Base-by-base conservation (phyloP, 2,113 vertebrate genomes). In the Natator depressus region DNA sequence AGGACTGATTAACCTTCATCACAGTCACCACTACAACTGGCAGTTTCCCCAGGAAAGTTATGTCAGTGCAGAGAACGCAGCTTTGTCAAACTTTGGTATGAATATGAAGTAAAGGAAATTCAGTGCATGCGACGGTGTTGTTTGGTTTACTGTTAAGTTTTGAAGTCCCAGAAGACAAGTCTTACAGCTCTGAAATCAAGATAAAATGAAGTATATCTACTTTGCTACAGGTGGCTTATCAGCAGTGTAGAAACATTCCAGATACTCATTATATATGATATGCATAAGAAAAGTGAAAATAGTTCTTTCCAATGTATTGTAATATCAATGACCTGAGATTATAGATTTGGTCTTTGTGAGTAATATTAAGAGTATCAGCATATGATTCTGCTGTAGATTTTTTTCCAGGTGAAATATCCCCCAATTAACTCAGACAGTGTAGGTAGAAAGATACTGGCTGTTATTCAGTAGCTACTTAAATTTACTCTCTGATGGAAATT, bases 161-260 rank as follows among this genome's bases (percentile, higher is more conserved):
- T 80, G 9, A 8, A 49, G 57, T 91, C 94, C 94, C 93, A 82
- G 85, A 88, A 92, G 95, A 49, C 59, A 54, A 85, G 85, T 2
- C 9, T 89, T 82, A n/a, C 90, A 16, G 87, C 47, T 6, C 84
- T 84, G 94, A 93, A 95, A 95, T 95, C 95, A 86, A 94, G 95
- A 96, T 92, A 94, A 96, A 96, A 93, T 2, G 16, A 91, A 55
- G 79, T 83, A 49, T 87, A 93, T 90, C 93, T 94, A 84, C 94
- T 96, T 97, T 96, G 97, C 97, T 96, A 83, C 46, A 91, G 96
- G 97, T 91, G 87, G 91, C 94, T 95, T 95, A 96, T 94, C 96
- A 91, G 97, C 92, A 86, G 93, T 5, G 1, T 19, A 76, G 88
- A 97, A 90, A 93, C 88, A 92, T 96, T 89, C 87, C 85, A 93